These are phyloP conservation scores for Polyergus mexicanus DNA, from an alignment of 1,140 invertebrate genomes.

Conservation along the genomic window DNA sequence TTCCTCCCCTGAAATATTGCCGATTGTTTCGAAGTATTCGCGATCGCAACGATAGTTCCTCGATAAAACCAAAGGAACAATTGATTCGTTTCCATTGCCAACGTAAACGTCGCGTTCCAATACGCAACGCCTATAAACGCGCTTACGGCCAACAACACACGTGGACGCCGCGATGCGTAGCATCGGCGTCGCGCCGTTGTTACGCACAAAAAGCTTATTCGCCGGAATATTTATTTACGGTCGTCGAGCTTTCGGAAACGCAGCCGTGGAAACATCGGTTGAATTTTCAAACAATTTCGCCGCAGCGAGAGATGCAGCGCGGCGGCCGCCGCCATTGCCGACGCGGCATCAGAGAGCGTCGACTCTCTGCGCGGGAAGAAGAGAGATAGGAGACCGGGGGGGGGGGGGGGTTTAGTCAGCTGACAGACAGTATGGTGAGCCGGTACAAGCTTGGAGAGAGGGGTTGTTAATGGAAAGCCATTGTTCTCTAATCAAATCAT, in stretches of 20 bases:
- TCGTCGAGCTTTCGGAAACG: slow-evolving; percentile 38
- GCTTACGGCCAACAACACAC: slow-evolving; percentile 5
- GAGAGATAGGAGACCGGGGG: not conserved
- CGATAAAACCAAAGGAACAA: slow-evolving; percentile 5
- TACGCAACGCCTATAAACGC: slow-evolving; percentile 29
- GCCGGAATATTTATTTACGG: slow-evolving; percentile 62
- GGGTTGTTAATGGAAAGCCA: slow-evolving; percentile 85
- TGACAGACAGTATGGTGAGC: slow-evolving; percentile 80
- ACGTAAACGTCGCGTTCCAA: slow-evolving; percentile 8
- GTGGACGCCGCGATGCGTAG: not conserved
- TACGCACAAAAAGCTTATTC: slow-evolving; percentile 62
- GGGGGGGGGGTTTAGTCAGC: slow-evolving; percentile 73
- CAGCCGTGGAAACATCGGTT: slow-evolving; percentile 42
- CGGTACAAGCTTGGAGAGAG: slow-evolving; percentile 56
- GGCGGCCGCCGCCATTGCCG: slow-evolving; percentile 47
- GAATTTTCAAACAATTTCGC: slow-evolving; percentile 71
- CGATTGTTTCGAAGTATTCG: not conserved
- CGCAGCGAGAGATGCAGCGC: slow-evolving; percentile 11
- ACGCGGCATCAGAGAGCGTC: slow-evolving; percentile 41
- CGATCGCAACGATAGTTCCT: not conserved
- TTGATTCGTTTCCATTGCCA: slow-evolving; percentile 28
- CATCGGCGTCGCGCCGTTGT: not conserved
- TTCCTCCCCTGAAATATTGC: not conserved
- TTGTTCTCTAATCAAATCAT: slow-evolving; percentile 86
- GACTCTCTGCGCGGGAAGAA: slow-evolving; percentile 22